Conservation (phyloP, 2,888 invertebrate species). For the Gastrophysa polygoni region DNA sequence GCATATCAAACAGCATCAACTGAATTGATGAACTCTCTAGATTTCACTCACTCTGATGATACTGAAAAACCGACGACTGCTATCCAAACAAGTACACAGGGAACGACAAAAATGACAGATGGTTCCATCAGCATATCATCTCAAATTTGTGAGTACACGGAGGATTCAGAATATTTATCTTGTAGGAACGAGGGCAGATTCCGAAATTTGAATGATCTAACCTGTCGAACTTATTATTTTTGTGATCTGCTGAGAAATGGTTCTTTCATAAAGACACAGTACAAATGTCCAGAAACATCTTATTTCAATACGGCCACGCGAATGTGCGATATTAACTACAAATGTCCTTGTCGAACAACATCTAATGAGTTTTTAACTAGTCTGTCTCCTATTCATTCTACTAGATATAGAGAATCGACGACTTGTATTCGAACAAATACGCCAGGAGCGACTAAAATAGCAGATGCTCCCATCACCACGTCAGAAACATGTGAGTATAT, state of each 20-base stretch:
- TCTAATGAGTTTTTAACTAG: not conserved
- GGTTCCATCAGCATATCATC: too few species aligned
- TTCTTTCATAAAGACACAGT: conserved; percentile 49
- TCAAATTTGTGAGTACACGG: not conserved
- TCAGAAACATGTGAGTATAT: not conserved
- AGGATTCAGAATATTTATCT: conserved; percentile 24
- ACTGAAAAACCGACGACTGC: too few species aligned
- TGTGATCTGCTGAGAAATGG: conserved; percentile 45
- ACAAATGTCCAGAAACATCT: conserved; percentile 8
- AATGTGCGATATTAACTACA: conserved; percentile 57
- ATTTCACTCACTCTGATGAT: too few species aligned
- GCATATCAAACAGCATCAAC: not conserved
- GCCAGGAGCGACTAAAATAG: not conserved
- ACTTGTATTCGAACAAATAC: not conserved
- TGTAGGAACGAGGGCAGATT: conserved; percentile 56
- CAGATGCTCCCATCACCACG: not conserved
- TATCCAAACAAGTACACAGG: too few species aligned
- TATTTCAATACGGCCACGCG: conserved; percentile 55
- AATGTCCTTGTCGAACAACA: conserved; percentile 44
- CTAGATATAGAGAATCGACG: not conserved
- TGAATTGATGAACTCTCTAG: too few species aligned
- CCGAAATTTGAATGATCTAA: conserved; percentile 53
- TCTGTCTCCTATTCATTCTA: not conserved
- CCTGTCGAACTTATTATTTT: conserved; percentile 41
- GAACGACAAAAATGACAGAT: too few species aligned